A percentile compares a stretch with the other conserved stretches of the same genome.
These are phyloP conservation scores for Momotus momota DNA, from an alignment of 2,797 vertebrate species.

Conservation along the genomic window DNA sequence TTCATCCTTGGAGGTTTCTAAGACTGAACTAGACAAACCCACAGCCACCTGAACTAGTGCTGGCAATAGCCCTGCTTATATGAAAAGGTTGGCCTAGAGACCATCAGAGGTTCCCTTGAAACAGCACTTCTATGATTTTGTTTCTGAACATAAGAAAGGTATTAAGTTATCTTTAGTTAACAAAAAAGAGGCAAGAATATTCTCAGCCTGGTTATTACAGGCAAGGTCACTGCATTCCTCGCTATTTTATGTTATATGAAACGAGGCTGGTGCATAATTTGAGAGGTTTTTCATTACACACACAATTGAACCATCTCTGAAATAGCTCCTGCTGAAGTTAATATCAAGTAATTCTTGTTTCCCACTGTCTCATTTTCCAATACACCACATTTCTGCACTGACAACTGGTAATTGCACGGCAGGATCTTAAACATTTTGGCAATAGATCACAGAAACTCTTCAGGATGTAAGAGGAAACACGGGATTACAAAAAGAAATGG, in stretches of 20 bases:
- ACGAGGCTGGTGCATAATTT: not conserved
- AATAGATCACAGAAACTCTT: constrained; percentile 30
- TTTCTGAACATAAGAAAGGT: not conserved
- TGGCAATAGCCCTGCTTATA: not conserved
- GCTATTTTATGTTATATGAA: not conserved
- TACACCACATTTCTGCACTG: constrained; percentile 2
- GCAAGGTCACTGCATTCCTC: not conserved
- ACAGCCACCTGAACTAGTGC: not conserved
- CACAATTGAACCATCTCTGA: not conserved
- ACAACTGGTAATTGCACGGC: constrained; percentile 22
- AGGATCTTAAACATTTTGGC: constrained; percentile 41
- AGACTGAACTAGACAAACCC: not conserved
- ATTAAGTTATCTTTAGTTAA: not conserved
- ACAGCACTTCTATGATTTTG: not conserved
- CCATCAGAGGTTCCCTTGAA: not conserved
- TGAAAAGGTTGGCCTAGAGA: not conserved
- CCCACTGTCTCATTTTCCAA: constrained; percentile 26
- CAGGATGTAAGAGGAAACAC: constrained; percentile 23
- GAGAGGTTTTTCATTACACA: not conserved
- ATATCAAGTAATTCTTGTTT: constrained; percentile 15
- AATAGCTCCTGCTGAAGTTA: not conserved
- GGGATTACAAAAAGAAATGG: constrained; percentile 26
- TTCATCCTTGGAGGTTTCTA: not conserved
- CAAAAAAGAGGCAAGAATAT: not conserved
- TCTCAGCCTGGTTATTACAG: not conserved